Conservation (phyloP, 2,797 vertebrate species). For the Lutjanus campechanus region DNA sequence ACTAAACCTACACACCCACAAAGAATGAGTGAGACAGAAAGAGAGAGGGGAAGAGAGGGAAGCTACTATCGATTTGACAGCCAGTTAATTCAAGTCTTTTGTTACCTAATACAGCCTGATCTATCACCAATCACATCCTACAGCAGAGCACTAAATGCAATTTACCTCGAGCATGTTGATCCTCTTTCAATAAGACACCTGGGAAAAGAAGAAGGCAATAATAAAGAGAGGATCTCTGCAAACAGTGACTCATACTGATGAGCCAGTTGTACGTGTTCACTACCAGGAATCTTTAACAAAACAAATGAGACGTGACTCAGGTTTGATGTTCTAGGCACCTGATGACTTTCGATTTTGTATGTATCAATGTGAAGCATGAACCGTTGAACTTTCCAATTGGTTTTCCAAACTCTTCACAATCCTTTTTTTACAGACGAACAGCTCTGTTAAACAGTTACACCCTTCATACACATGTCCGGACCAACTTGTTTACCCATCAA, state of each 20-base stretch:
- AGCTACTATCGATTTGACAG: constrained; percentile 76
- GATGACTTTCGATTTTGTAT: neutral
- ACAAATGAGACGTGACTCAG: neutral
- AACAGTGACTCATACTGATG: constrained; percentile 43
- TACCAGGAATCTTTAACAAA: constrained; percentile 39
- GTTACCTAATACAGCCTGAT: constrained; percentile 80
- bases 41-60: constrained; percentile 14
- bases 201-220: constrained; percentile 60
- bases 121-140: constrained; percentile 75
- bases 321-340: neutral
- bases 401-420: neutral
- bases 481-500: no score
- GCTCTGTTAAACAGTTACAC: neutral
- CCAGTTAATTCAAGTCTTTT: constrained; percentile 77
- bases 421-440: no score
- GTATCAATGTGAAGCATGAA: neutral
- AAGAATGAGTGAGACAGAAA: constrained; percentile 11
- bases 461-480: neutral
- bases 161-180: constrained; percentile 72
- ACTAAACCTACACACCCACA: constrained; percentile 7
- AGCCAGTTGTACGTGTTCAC: constrained; percentile 11
- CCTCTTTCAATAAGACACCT: constrained; percentile 72
- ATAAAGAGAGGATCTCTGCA: constrained; percentile 56
- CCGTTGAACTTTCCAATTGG: no score
- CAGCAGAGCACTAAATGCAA: constrained; percentile 67